A percentile compares a stretch with the other conserved stretches of the same genome.
Conservation (phyloP, 2,888 invertebrate genomes). For the Apotomis betuletana region DNA sequence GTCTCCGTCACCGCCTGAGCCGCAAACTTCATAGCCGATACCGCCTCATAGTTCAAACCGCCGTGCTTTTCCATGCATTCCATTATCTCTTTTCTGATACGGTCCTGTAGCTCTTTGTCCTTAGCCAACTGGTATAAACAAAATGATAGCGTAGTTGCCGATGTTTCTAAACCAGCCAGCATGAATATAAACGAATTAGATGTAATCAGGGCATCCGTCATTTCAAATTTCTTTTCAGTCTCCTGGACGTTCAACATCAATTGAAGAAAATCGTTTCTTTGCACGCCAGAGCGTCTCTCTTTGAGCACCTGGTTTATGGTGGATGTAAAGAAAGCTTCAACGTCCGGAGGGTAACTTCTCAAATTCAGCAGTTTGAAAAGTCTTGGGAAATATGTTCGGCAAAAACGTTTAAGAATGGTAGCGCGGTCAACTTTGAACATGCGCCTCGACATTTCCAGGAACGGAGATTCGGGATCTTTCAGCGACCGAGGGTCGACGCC, state of each 20-base stretch:
- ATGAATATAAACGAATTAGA: constrained; percentile 81
- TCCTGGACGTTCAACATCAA: constrained; percentile 78
- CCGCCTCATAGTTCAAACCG: constrained; percentile 72
- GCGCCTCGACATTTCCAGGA: constrained; percentile 74
- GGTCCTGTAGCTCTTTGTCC: constrained; percentile 68
- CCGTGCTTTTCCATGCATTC: constrained; percentile 62
- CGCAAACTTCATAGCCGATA: constrained; percentile 67
- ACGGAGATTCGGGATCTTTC: constrained; percentile 71
- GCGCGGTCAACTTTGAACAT: constrained; percentile 72
- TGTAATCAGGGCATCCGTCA: constrained; percentile 78
- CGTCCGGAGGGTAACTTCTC: constrained; percentile 69
- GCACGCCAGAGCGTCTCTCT: constrained; percentile 64
- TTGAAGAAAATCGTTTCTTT: constrained; percentile 75
- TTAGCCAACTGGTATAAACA: constrained; percentile 76
- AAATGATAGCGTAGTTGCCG: constrained; percentile 75
- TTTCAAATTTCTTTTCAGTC: constrained; percentile 63
- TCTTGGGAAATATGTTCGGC: constrained; percentile 72
- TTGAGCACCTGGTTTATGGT: constrained; percentile 73
- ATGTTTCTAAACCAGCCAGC: constrained; percentile 77
- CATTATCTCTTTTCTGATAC: constrained; percentile 64
- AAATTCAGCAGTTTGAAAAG: constrained; percentile 75
- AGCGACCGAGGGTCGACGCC: constrained; percentile 74
- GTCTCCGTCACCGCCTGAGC: constrained; percentile 68
- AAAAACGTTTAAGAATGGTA: constrained; percentile 72
- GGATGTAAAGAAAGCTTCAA: constrained; percentile 71